Evolutionary conservation across 2,113 vertebrate species (phyloP).

Genomic region (Tyrannus savana): DNA sequence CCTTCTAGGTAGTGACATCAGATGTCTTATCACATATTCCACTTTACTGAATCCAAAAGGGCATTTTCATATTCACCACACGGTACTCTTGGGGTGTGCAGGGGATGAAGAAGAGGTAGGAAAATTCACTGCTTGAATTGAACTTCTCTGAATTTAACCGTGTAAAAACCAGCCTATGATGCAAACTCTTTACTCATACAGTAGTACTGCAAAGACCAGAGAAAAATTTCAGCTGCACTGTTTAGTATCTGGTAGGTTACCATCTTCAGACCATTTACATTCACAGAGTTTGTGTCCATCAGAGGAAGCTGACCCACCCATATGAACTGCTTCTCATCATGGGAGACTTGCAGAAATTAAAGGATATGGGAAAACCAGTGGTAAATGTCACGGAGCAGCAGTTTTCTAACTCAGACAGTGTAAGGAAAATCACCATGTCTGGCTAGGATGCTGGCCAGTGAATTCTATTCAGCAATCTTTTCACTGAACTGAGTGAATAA

Average conservation of each 20-base stretch:
- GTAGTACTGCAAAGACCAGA: not conserved
- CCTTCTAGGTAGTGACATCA: not conserved
- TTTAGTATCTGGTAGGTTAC: not conserved
- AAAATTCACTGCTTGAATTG: not conserved
- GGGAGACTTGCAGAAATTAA: not conserved
- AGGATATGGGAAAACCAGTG: not conserved
- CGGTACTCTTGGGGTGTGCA: fast-evolving
- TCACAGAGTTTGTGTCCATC: not conserved
- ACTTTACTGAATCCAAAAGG: not conserved
- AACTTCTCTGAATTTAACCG: not conserved
- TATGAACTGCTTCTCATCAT: not conserved
- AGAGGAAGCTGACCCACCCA: not conserved
- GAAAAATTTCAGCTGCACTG: not conserved
- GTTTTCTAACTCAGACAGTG: not conserved
- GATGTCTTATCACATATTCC: not conserved
- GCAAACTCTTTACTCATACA: not conserved
- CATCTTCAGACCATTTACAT: not conserved
- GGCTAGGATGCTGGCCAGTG: not conserved
- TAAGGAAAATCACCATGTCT: not conserved
- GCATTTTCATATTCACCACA: not conserved
- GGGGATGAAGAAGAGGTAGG: not conserved
- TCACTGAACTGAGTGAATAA: not conserved
- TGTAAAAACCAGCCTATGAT: not conserved
- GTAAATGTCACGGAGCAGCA: not conserved
- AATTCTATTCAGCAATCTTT: not conserved